Percentiles rank a stretch among this genome's conserved stretches.
These are phyloP conservation scores for Eriocheir sinensis DNA, from an alignment of 1,140 invertebrate species.

Conservation along the genomic window DNA sequence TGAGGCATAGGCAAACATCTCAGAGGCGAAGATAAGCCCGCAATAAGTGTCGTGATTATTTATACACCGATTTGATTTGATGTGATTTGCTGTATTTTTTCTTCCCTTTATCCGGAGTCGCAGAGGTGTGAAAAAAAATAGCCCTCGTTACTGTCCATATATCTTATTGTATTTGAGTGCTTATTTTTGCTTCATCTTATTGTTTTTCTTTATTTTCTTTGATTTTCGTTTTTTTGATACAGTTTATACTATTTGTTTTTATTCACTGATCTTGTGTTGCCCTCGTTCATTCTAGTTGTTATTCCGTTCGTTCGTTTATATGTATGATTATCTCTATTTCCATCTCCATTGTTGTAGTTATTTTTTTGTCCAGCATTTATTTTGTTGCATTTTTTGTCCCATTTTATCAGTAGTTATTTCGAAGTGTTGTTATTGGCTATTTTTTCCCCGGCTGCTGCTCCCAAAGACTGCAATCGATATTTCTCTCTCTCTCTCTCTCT, in stretches of 20 bases:
- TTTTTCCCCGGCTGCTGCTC: not conserved
- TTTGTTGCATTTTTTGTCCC: not conserved
- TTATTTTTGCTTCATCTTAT: not conserved
- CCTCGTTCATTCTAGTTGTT: too few relatives aligned
- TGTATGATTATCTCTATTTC: too few relatives aligned
- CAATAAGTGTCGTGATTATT: not conserved
- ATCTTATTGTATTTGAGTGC: not conserved
- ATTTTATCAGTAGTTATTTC: not conserved
- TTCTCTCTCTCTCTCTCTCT: conserved; percentile 30
- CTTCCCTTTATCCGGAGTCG: not conserved
- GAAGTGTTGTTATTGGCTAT: not conserved
- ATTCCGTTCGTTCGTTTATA: too few relatives aligned
- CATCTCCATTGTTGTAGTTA: conserved; percentile 1
- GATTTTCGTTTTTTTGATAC: too few relatives aligned
- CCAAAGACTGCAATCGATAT: not conserved
- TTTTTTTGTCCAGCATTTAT: not conserved
- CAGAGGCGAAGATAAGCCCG: not conserved
- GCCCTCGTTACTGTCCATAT: not conserved
- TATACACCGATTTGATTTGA: too few relatives aligned
- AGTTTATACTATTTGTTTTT: too few relatives aligned
- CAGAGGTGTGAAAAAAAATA: not conserved
- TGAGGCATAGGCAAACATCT: not conserved
- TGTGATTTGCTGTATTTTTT: not conserved
- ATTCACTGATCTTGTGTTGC: too few relatives aligned
- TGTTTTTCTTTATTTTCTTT: too few relatives aligned